Evolutionary conservation across 2,888 invertebrate genomes (phyloP).

Genomic region (Amphimallon solstitiale): DNA sequence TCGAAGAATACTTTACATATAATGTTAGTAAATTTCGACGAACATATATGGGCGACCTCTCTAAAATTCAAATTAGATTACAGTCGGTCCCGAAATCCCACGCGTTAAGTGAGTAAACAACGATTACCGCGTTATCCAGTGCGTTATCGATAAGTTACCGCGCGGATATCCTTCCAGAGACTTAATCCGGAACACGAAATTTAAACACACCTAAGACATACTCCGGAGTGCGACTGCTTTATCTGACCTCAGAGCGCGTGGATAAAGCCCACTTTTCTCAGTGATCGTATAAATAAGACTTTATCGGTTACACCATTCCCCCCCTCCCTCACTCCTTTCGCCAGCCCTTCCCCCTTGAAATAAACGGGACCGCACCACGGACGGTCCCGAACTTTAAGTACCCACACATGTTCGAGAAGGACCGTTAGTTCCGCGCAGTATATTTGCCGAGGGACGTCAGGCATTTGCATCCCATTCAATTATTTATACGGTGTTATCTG

Average conservation of each 20-base stretch:
- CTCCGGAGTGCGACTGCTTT: slow-evolving; percentile 5
- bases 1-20: too few relatives aligned
- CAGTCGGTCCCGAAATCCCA: neutral
- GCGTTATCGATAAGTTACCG: slow-evolving; percentile 9
- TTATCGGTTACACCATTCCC: slow-evolving; percentile 22
- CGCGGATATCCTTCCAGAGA: slow-evolving; percentile 1
- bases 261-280: slow-evolving; percentile 24
- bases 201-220: slow-evolving; percentile 16
- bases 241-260: slow-evolving; percentile 20
- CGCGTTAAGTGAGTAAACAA: slow-evolving; percentile 9
- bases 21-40: too few relatives aligned
- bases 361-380: slow-evolving; percentile 15
- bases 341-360: slow-evolving; percentile 7
- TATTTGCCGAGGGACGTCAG: slow-evolving; percentile 31
- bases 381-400: slow-evolving; percentile 36
- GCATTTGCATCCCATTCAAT: slow-evolving; percentile 48
- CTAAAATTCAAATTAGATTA: slow-evolving; percentile 15
- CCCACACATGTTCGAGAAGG: slow-evolving; percentile 32
- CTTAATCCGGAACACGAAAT: slow-evolving; percentile 13
- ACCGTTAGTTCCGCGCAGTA: slow-evolving; percentile 25
- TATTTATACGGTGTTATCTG: slow-evolving; percentile 48
- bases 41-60: neutral
- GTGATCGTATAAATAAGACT: slow-evolving; percentile 37
- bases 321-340: slow-evolving; percentile 4
- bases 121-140: slow-evolving; percentile 7